Base-by-base conservation (phyloP, 2,113 vertebrate genomes). In the Euleptes europaea region DNA sequence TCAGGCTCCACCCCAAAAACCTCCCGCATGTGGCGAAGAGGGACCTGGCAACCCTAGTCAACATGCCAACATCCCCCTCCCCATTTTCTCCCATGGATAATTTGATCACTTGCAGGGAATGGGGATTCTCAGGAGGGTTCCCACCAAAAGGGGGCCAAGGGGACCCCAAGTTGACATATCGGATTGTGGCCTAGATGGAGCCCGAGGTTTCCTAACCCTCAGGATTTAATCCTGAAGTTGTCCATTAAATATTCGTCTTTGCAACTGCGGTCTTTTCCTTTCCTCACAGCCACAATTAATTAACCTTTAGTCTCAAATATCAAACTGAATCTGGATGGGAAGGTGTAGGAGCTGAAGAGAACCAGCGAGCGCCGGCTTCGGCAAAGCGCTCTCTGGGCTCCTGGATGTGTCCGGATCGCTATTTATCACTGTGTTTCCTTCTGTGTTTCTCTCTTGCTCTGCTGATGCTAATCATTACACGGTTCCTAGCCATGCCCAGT, bases 221-320 rank as follows among this genome's bases (percentile, higher is more conserved):
- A 44, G 12, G 44, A 51, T 78, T 78, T 60, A 44, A 78, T 78
- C 75, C 66, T 71, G 70, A 84, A 71, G 67, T 57, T 42, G 33
- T 21, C 67, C 66, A 78, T 71, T 78, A 84, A 84, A 78, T 84
- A 84, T 84, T 78, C 83, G 71, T 80, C 84, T 80, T 73, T 38
- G 69, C 40, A 73, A 73, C 69, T 28, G 15, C 78, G 67, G 77
- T 77, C 84, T 85, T 85, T 80, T 31, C 54, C 54, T 65, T 71
- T 66, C 13, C 54, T 95, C 94, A 90, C 95, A 96, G 95, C 95
- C 95, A 95, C 95, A 96, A 95, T 97, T 97, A 96, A 96, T 96
- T 97, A 97, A 97, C 96, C 96, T 97, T 97, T 97, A 96, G 94
- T 95, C 95, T 96, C 94, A 97, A 97, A 97, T 97, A 95, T 95